Percentiles rank a stretch among this genome's conserved stretches.
Conservation (phyloP, 2,797 vertebrate species). For the Poeciliopsis infans region DNA sequence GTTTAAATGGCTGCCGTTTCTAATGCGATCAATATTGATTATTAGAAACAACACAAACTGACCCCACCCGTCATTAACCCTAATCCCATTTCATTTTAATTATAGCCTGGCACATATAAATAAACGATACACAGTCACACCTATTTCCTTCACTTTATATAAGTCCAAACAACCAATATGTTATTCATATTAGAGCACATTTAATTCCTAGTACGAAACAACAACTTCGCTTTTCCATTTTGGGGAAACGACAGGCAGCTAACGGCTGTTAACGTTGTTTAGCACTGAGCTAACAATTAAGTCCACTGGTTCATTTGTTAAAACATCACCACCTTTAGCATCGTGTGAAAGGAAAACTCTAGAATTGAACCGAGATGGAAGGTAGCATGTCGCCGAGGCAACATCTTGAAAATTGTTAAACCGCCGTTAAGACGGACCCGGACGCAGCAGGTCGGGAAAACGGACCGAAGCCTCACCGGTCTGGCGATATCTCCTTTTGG, state of each 20-base stretch:
- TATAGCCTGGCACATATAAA: not conserved
- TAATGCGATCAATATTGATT: not conserved
- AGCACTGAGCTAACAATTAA: not conserved
- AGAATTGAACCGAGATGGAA: not conserved
- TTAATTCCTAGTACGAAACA: not conserved
- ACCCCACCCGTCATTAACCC: not conserved
- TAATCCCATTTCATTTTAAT: not conserved
- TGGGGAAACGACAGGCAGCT: not conserved
- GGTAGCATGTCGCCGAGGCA: not conserved
- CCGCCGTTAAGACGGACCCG: not conserved
- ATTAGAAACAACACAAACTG: not conserved
- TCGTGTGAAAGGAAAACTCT: not conserved
- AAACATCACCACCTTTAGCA: too few relatives aligned
- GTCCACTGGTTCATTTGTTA: not conserved
- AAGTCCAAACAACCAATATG: not conserved
- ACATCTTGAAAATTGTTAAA: not conserved
- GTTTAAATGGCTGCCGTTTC: not conserved
- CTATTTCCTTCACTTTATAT: not conserved
- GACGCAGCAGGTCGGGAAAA: not conserved
- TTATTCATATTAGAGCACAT: not conserved
- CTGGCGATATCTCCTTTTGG: constrained; percentile 57
- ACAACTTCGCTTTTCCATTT: not conserved
- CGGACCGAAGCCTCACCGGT: constrained; percentile 36
- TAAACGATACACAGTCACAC: not conserved
- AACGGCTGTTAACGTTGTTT: not conserved